These are phyloP conservation scores for Cryptus armator DNA, from an alignment of 2,888 invertebrate genomes.

Conservation along the genomic window DNA sequence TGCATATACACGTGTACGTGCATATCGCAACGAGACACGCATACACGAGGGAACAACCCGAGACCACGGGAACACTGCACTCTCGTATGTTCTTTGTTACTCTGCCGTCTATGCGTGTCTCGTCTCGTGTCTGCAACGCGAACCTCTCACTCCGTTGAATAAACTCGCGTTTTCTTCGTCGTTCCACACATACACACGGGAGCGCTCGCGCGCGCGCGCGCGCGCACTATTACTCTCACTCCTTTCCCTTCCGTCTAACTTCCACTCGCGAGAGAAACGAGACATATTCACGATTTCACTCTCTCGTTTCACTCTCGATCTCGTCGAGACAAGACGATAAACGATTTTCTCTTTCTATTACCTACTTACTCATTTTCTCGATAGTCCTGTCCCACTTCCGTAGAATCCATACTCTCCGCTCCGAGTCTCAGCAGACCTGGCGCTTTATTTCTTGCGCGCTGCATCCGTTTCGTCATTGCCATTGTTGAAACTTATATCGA, in stretches of 20 bases:
- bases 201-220: conserved; percentile 3
- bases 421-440: background rate
- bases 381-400: conserved; percentile 52
- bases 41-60: conserved; percentile 34
- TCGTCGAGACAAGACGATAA: conserved; percentile 28
- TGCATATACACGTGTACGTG: background rate
- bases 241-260: conserved; percentile 3
- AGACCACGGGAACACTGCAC: conserved; percentile 51
- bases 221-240: conserved; percentile 27
- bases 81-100: conserved; percentile 62
- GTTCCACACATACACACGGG: conserved; percentile 15
- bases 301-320: conserved; percentile 62
- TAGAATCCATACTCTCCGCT: conserved; percentile 58
- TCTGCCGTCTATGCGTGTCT: conserved; percentile 29
- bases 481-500: background rate
- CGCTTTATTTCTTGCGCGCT: background rate
- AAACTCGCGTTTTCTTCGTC: conserved; percentile 63
- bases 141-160: conserved; percentile 64
- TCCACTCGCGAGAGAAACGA: background rate
- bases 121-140: conserved; percentile 35
- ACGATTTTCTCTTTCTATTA: conserved; percentile 44
- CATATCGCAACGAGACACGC: conserved; percentile 40
- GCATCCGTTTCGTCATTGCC: no score
- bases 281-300: conserved; percentile 12
- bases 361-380: conserved; percentile 1